Conservation (phyloP, 2,797 vertebrate genomes). For the Melanogrammus aeglefinus region DNA sequence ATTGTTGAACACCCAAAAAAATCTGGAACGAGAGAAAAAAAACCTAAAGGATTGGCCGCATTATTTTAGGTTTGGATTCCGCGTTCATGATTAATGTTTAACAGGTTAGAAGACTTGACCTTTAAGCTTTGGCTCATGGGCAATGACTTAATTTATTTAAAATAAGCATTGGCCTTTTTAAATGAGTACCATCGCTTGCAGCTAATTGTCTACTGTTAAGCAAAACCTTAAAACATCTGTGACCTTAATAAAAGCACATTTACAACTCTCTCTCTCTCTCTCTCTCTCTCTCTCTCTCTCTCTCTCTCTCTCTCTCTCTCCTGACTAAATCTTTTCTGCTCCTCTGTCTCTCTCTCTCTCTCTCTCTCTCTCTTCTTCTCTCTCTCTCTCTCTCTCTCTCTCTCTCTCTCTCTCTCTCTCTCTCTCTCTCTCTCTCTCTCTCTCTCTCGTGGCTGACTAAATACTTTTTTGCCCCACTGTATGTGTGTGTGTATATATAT, state of each 20-base stretch:
- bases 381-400: too few species aligned
- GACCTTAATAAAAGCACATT: neutral
- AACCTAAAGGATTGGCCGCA: neutral
- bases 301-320: too few species aligned
- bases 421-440: too few species aligned
- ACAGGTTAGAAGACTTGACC: neutral
- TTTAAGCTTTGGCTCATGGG: neutral
- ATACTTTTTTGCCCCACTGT: too few species aligned
- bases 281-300: too few species aligned
- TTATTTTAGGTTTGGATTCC: neutral
- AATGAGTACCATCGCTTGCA: conserved; percentile 1
- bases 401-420: too few species aligned
- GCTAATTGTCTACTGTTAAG: neutral
- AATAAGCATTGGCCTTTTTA: neutral
- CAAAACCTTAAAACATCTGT: neutral
- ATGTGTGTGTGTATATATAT: too few species aligned
- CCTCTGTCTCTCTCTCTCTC: too few species aligned
- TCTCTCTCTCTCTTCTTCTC: too few species aligned
- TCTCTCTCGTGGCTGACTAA: too few species aligned
- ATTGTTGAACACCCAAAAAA: neutral
- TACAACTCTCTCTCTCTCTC: too few species aligned
- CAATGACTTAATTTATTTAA: neutral
- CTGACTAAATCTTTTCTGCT: too few species aligned
- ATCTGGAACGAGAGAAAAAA: neutral
- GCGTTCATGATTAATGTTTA: neutral